phyloP scores from a whole-genome alignment of 2,113 vertebrate species.

The Elachura formosa region DNA sequence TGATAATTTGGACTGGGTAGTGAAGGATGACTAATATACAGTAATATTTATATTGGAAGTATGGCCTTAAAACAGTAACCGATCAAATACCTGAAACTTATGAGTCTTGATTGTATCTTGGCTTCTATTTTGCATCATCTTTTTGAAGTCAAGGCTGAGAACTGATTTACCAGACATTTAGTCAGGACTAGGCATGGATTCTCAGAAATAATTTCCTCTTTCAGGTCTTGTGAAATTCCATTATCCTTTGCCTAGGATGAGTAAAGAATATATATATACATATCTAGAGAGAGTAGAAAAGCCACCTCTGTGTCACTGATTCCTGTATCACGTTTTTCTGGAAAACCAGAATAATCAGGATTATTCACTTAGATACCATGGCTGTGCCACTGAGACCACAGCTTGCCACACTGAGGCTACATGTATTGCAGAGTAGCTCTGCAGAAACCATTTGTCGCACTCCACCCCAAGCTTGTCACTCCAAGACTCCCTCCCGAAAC shows the following conservation, averaged over 20 bases:
- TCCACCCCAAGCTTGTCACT: background rate
- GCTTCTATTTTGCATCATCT: background rate
- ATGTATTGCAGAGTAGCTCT: rapidly evolving
- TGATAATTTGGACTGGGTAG: background rate
- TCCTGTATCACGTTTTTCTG: background rate
- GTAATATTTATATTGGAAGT: background rate
- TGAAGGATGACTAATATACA: background rate
- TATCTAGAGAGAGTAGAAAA: background rate
- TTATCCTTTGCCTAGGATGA: background rate
- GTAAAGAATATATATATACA: background rate
- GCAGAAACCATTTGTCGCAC: background rate
- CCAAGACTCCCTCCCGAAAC: background rate
- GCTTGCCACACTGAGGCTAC: background rate
- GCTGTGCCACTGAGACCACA: background rate
- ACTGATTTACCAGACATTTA: background rate
- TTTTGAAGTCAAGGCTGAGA: background rate
- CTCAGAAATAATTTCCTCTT: background rate
- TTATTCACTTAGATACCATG: background rate
- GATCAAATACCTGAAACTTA: background rate
- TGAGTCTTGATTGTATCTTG: background rate
- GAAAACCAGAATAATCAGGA: background rate
- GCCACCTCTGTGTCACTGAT: background rate
- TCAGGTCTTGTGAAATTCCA: background rate
- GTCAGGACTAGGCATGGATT: background rate
- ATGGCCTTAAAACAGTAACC: background rate